Conservation (phyloP, 2,113 vertebrate genomes). For the Rostratula benghalensis region DNA sequence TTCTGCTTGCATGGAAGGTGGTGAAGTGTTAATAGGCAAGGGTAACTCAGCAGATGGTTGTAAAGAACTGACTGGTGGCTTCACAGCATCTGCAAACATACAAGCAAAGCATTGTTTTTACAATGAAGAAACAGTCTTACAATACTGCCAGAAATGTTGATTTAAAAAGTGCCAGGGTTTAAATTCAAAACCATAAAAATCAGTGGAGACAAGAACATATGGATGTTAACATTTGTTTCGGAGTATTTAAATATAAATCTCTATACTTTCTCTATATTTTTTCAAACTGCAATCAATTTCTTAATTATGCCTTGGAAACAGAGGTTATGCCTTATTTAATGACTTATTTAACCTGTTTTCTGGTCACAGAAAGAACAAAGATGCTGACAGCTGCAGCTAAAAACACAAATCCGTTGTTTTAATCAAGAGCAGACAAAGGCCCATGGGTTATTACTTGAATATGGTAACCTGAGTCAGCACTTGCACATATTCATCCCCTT, state of each 20-base stretch:
- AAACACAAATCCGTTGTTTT: neutral
- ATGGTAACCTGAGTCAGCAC: neutral
- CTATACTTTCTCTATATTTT: neutral
- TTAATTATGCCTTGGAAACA: neutral
- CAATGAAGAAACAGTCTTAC: neutral
- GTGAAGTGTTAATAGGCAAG: constrained; percentile 74
- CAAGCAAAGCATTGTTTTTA: neutral
- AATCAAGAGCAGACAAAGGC: neutral
- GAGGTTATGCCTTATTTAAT: neutral
- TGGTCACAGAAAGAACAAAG: neutral
- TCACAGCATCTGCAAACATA: constrained; percentile 79
- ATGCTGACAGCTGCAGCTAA: neutral
- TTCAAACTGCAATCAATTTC: neutral
- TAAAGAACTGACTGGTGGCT: constrained; percentile 80
- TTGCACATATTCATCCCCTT: neutral
- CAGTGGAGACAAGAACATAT: neutral
- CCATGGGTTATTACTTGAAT: neutral
- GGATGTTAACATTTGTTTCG: neutral
- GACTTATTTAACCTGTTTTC: neutral
- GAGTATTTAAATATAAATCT: neutral
- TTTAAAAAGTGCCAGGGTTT: neutral
- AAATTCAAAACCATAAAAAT: neutral
- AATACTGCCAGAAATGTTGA: neutral
- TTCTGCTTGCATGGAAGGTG: constrained; percentile 71
- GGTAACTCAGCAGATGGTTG: constrained; percentile 82